These are phyloP conservation scores for Athene cunicularia DNA, from an alignment of 2,113 vertebrate genomes.

Conservation along the genomic window DNA sequence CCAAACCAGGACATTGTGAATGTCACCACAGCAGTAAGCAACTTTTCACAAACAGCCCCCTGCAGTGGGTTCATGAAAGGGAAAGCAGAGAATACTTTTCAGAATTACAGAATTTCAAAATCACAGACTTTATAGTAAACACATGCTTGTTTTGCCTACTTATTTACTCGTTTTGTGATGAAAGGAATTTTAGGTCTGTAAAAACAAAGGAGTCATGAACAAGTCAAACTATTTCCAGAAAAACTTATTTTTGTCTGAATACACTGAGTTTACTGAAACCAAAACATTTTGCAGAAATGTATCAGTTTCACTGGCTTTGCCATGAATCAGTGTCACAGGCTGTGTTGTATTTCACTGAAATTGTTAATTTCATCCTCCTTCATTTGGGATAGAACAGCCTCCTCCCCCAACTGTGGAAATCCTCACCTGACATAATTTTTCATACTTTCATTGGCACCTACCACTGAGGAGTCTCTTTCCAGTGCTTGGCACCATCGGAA, in stretches of 20 bases:
- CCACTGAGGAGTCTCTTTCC: background rate
- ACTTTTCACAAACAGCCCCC: background rate
- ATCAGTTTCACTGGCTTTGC: background rate
- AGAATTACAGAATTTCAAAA: background rate
- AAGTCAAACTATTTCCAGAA: slow-evolving; percentile 43
- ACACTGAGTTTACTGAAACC: background rate
- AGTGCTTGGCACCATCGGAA: background rate
- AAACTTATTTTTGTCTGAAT: slow-evolving; percentile 1
- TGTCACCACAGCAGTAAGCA: background rate
- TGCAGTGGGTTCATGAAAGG: fast-evolving
- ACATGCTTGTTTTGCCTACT: background rate
- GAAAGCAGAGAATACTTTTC: background rate
- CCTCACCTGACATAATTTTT: background rate
- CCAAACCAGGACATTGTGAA: background rate
- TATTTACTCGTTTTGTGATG: background rate
- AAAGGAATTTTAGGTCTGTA: background rate
- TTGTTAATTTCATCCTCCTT: background rate
- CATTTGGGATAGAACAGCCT: background rate
- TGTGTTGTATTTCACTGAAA: background rate
- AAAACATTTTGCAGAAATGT: background rate
- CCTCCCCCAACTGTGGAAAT: background rate
- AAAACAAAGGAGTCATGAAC: slow-evolving; percentile 22
- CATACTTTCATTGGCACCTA: background rate
- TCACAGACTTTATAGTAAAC: background rate
- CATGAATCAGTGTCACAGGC: background rate